Conservation (phyloP, 2,888 invertebrate genomes). For the Synanthedon myopaeformis region DNA sequence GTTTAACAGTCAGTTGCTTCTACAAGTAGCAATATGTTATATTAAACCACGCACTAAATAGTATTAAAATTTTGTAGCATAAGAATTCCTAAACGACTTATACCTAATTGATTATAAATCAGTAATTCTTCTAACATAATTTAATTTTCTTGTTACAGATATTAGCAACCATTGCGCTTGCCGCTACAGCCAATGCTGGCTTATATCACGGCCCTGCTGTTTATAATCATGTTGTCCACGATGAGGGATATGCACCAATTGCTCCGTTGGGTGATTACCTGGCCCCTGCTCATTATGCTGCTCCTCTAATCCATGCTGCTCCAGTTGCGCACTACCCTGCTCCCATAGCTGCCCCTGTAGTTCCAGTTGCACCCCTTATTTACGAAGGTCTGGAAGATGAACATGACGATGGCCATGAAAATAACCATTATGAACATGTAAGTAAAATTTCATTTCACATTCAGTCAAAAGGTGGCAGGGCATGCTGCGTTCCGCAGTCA, state of each 20-base stretch:
- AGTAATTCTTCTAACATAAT: background rate
- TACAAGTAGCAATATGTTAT: too few relatives aligned
- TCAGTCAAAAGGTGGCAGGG: background rate
- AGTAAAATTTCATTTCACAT: background rate
- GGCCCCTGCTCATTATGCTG: constrained; percentile 28
- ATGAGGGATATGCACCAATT: constrained; percentile 22
- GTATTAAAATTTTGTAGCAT: too few relatives aligned
- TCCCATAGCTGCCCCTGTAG: constrained; percentile 16
- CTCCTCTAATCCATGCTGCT: constrained; percentile 23
- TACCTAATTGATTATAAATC: too few relatives aligned
- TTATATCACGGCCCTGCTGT: constrained; percentile 30
- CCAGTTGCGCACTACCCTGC: constrained; percentile 25
- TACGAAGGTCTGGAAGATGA: constrained; percentile 13
- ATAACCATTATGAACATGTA: background rate
- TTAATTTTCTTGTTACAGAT: constrained; percentile 17
- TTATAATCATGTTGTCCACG: constrained; percentile 47
- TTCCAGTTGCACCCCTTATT: constrained; percentile 18
- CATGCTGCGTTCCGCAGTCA: too few relatives aligned
- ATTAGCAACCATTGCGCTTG: constrained; percentile 22
- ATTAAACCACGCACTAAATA: too few relatives aligned
- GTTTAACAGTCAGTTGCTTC: too few relatives aligned
- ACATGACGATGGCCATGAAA: constrained; percentile 11
- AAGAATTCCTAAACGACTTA: too few relatives aligned
- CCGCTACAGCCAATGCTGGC: constrained; percentile 34
- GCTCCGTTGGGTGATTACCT: constrained; percentile 18